Evolutionary conservation across 2,888 invertebrate species (phyloP).

Genomic region (Pristionchus maxplancki): DNA sequence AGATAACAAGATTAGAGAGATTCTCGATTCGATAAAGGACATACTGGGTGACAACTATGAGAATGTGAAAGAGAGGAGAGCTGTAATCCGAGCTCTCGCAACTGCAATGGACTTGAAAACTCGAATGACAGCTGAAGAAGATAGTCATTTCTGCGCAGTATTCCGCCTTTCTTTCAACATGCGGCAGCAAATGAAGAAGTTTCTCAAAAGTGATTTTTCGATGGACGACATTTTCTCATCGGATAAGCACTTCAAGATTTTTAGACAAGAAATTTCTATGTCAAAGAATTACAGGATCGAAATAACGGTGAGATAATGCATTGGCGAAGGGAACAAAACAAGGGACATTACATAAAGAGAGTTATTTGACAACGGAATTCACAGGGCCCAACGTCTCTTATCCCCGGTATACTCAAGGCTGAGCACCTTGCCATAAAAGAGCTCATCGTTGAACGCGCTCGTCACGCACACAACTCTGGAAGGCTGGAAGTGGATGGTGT

Average conservation of each 20-base stretch:
- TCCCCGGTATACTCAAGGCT: background rate
- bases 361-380: background rate
- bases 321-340: background rate
- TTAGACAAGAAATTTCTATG: background rate
- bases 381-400: background rate
- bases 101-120: background rate
- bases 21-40: background rate
- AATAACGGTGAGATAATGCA: background rate
- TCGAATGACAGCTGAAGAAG: background rate
- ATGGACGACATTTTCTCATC: background rate
- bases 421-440: background rate
- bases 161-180: background rate
- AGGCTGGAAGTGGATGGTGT: background rate
- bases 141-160: background rate
- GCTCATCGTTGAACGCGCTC: background rate
- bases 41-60: background rate
- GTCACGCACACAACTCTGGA: background rate
- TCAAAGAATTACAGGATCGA: background rate
- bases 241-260: background rate
- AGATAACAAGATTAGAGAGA: background rate
- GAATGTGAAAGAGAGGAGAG: background rate
- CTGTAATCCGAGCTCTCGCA: background rate
- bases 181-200: background rate
- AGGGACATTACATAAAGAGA: too few species aligned
- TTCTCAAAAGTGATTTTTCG: background rate